A percentile compares a stretch with the other conserved stretches of the same genome.
Conservation (phyloP, 2,888 invertebrate species). For the Thysanoteuthis rhombus region DNA sequence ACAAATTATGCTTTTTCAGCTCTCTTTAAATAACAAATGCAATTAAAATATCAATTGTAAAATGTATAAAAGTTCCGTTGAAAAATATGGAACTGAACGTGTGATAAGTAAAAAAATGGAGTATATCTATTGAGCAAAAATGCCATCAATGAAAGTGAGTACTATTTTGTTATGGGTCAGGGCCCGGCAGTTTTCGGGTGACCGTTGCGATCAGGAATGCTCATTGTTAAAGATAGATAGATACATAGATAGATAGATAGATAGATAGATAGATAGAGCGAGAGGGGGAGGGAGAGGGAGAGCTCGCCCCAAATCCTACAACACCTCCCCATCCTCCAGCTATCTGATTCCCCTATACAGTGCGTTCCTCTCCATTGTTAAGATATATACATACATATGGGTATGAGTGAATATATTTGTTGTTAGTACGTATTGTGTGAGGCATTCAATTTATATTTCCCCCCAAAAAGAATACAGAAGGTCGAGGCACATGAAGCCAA, state of each 20-base stretch:
- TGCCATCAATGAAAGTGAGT: background rate
- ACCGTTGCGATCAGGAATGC: background rate
- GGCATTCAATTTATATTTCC: background rate
- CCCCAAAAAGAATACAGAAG: background rate
- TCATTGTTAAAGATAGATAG: background rate
- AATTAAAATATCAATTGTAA: too few species aligned
- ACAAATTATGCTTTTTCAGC: too few species aligned
- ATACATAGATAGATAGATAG: background rate
- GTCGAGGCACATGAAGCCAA: background rate
- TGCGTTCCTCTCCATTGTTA: background rate
- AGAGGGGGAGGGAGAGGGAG: background rate
- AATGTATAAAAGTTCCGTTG: too few species aligned
- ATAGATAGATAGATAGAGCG: background rate
- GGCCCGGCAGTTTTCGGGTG: background rate
- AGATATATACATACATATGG: background rate
- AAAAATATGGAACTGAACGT: background rate
- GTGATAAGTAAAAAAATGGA: background rate
- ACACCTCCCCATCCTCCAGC: background rate
- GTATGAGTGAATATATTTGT: background rate
- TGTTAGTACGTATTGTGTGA: background rate
- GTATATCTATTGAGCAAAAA: background rate
- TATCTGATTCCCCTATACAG: background rate
- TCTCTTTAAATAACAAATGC: too few species aligned
- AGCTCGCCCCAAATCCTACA: background rate
- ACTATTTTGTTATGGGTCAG: background rate